Conservation (phyloP, 2,888 invertebrate genomes). For the Hirtodrosophila trivittata region DNA sequence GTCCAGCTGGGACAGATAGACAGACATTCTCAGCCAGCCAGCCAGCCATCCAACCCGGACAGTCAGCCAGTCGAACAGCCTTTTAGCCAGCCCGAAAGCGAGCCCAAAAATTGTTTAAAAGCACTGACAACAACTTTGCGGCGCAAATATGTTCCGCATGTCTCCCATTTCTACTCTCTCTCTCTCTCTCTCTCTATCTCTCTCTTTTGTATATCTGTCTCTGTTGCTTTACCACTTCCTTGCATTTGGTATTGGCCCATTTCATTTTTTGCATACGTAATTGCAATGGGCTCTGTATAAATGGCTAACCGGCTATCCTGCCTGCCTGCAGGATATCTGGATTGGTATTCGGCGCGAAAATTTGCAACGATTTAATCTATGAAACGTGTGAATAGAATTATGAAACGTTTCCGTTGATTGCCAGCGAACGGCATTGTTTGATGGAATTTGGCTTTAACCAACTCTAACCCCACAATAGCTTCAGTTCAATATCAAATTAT, state of each 20-base stretch:
- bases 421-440: slow-evolving; percentile 5
- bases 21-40: slow-evolving; percentile 1
- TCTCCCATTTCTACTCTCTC: not conserved
- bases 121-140: slow-evolving; percentile 60
- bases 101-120: slow-evolving; percentile 68
- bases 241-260: slow-evolving; percentile 31
- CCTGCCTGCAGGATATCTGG: slow-evolving; percentile 14
- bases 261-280: slow-evolving; percentile 41
- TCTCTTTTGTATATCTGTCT: slow-evolving; percentile 2
- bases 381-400: slow-evolving; percentile 42
- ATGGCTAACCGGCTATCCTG: not conserved
- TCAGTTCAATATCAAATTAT: too few species aligned
- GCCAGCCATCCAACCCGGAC: slow-evolving; percentile 12
- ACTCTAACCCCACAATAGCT: not conserved
- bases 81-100: slow-evolving; percentile 19
- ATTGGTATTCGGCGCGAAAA: slow-evolving; percentile 37
- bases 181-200: slow-evolving; percentile 3
- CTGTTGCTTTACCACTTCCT: slow-evolving; percentile 21
- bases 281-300: slow-evolving; percentile 22
- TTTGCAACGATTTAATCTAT: slow-evolving; percentile 38
- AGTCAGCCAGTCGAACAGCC: not conserved
- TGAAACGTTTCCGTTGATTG: slow-evolving; percentile 34
- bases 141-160: slow-evolving; percentile 54
- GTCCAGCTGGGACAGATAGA: not conserved
- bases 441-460: not conserved